Evolutionary conservation across 2,113 vertebrate species (phyloP), one percentile per base, ranked within the genome.

Genomic region (Excalfactoria chinensis): DNA sequence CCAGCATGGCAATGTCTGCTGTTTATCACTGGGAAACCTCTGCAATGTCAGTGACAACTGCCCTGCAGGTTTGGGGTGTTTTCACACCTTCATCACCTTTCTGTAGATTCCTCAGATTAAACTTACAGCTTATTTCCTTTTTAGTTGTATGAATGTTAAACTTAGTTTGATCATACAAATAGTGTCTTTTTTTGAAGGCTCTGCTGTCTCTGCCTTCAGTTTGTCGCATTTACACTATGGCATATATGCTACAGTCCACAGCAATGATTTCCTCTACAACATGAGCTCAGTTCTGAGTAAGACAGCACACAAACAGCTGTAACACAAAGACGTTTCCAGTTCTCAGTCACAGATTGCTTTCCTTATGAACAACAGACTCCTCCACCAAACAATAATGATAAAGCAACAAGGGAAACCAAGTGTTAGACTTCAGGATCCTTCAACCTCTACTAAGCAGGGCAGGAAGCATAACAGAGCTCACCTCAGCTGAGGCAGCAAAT

Each of bases 1-100:
- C 66, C 2, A 4, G 20, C 23, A 30, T 0, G 2, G 12, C 8
- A 35, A 20, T 13, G 43, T 5, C 30, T 49, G 48, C 12, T 40
- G 35, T 12, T 76, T 35, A 25, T 40, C 20, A 6, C 8, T 23
- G n/a, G 23, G 46, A 48, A 58, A 30, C 37, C 11, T 7, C 30
- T 32, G 30, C 55, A 11, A 19, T 11, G 28, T 8, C 51, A 53
- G 51, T 30, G 28, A 32, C 43, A 49, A 41, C 3, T 40, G 9
- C 32, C 59, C 58, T 51, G 23, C 74, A 35, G 13, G 20, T 48
- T 53, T 35, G n/a, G n/a, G n/a, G n/a, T n/a, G n/a, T n/a, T n/a
- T n/a, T n/a, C n/a, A n/a, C n/a, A n/a, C n/a, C n/a, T n/a, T n/a
- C n/a, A n/a, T n/a, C n/a, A 51, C 49, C 25, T 51, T 51, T 23